Evolutionary conservation across 2,797 vertebrate species (phyloP).

Genomic region (Stomatorhinus walkeri): DNA sequence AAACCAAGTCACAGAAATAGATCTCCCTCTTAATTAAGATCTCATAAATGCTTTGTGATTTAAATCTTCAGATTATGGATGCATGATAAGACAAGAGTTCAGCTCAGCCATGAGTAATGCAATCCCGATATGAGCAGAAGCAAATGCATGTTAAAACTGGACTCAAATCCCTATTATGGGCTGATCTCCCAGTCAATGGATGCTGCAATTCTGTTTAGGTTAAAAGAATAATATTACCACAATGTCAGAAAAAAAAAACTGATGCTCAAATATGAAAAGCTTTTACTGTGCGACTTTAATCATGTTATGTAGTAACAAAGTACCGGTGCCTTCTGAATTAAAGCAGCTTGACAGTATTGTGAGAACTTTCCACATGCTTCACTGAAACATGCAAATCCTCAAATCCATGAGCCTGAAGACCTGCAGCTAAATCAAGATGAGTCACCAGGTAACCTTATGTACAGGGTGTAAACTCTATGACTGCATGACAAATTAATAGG

Average conservation of each 20-base stretch:
- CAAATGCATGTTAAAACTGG: slow-evolving; percentile 41
- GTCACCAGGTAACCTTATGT: not conserved
- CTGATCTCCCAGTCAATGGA: not conserved
- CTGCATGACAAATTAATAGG: not conserved
- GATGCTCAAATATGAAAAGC: not conserved
- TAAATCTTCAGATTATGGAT: slow-evolving; percentile 29
- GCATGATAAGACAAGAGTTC: slow-evolving; percentile 27
- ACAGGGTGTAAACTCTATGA: not conserved
- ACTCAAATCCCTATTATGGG: slow-evolving; percentile 28
- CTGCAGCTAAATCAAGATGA: not conserved
- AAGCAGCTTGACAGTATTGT: not conserved
- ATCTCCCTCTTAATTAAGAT: slow-evolving; percentile 27
- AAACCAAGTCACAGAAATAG: slow-evolving; percentile 7
- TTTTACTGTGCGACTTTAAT: not conserved
- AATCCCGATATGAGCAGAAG: slow-evolving; percentile 33
- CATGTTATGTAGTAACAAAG: not conserved
- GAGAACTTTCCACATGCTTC: not conserved
- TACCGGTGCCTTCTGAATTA: not conserved
- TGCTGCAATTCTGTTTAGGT: not conserved
- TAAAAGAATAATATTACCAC: slow-evolving; percentile 42
- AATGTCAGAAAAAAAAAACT: slow-evolving; percentile 17
- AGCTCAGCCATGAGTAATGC: slow-evolving; percentile 34
- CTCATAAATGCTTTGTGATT: slow-evolving; percentile 23
- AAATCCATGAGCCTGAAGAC: not conserved
- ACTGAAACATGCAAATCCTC: not conserved